Base-by-base conservation (phyloP, 2,113 vertebrate species). In the Xerus inauris region DNA sequence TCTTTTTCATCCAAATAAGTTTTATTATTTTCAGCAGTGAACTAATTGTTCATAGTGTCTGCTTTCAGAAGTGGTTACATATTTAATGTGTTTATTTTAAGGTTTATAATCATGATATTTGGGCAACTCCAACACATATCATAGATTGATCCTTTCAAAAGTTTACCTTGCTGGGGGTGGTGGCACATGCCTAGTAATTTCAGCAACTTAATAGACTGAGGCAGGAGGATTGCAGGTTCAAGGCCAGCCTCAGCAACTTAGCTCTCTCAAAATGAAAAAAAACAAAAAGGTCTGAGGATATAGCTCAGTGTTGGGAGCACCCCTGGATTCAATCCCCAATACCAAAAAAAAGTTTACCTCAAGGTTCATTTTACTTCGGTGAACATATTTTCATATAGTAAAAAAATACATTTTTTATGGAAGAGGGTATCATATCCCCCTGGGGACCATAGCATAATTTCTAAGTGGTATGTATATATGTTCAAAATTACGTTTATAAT, bases 11-110 rank as follows among this genome's bases (percentile, higher is more conserved):
- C 51, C 57, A 94, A 42, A 93, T 77, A n/a, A 87, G 26, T 72
- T 83, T 87, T 92, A 59, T 87, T 97, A 65, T 95, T 96, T 95
- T 97, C 38, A 91, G 42, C 67, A 94, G 19, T 88, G 49, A 38
- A 59, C 24, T 8, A 69, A 0, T 82, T 92, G 95, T 94, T 81
- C 20, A 8, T 80, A 38, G 69, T 90, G 89, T 89, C 64, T 95
- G 64, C 64, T 93, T 89, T 76, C 24, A 83, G 54, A 84, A 71
- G 22, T 71, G 30, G 40, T 83, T 38, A 32, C 35, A 94, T 94
- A 51, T 75, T 97, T 96, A 81, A 86, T 92, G 59, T 86, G 72
- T 87, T 92, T 89, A 79, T 83, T 95, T 95, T 75, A 62, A 83
- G 12, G 38, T 38, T 64, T 84, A 30, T 51, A 77, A 62, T 88